These are phyloP conservation scores for Anolis sagrei DNA, from an alignment of 2,113 vertebrate genomes.

Conservation along the genomic window DNA sequence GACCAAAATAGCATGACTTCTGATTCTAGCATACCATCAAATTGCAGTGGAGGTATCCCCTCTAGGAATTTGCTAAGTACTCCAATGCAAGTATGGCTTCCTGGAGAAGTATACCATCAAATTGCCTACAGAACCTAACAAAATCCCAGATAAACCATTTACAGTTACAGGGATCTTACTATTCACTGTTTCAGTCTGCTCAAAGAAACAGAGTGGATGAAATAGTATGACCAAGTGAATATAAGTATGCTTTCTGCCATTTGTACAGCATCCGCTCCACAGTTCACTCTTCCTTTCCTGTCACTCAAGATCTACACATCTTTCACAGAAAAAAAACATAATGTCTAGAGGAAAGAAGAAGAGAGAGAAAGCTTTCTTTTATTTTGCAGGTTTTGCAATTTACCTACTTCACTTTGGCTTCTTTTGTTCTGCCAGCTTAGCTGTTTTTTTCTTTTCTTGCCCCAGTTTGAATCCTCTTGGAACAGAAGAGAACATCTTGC, in stretches of 20 bases:
- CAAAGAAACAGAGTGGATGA: not conserved
- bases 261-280: not conserved
- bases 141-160: no score
- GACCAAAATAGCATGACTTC: no score
- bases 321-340: not conserved
- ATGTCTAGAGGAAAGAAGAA: not conserved
- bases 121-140: no score
- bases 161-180: no score
- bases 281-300: not conserved
- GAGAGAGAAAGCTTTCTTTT: not conserved
- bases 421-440: not conserved
- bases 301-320: not conserved
- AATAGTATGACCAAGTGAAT: not conserved
- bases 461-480: conserved; percentile 3
- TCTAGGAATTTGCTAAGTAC: no score
- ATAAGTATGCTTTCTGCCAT: not conserved
- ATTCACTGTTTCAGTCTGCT: not conserved
- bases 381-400: conserved; percentile 10
- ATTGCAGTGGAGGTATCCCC: no score
- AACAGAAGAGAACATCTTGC: conserved; percentile 8
- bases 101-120: no score
- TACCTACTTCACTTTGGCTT: not conserved
- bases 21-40: no score
- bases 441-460: not conserved
- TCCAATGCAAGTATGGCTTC: no score